Conservation (phyloP, 2,113 vertebrate species). For the Lethenteron reissneri region DNA sequence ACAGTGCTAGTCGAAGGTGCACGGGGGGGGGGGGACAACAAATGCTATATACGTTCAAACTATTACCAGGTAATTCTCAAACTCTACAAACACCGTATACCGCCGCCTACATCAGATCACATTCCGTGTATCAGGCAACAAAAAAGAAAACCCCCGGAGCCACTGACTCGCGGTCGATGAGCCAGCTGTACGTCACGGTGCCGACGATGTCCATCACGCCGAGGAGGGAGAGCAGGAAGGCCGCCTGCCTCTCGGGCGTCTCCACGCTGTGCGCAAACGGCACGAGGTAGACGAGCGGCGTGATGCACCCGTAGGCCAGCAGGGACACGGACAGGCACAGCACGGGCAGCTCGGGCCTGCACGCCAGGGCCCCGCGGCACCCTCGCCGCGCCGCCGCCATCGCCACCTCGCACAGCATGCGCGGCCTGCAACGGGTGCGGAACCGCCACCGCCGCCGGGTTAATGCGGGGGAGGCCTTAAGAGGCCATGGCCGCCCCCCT, state of each 20-base stretch:
- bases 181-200: constrained; percentile 81
- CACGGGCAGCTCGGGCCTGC: constrained; percentile 38
- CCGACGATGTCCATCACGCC: constrained; percentile 69
- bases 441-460: too few relatives aligned
- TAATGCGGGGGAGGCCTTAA: too few relatives aligned
- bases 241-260: constrained; percentile 44
- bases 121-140: not conserved
- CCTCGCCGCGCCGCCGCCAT: too few relatives aligned
- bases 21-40: too few relatives aligned
- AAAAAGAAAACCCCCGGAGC: not conserved
- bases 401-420: too few relatives aligned
- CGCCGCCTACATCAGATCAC: not conserved
- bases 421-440: too few relatives aligned
- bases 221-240: constrained; percentile 71
- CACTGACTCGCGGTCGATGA: constrained; percentile 62
- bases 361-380: too few relatives aligned
- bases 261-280: constrained; percentile 60
- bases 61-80: too few relatives aligned
- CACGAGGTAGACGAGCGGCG: constrained; percentile 67
- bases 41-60: too few relatives aligned
- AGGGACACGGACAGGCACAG: constrained; percentile 52
- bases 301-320: constrained; percentile 68
- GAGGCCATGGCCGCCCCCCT: too few relatives aligned
- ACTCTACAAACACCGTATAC: not conserved
- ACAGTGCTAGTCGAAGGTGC: too few relatives aligned